Evolutionary conservation across 2,888 invertebrate species (phyloP), one percentile per base, ranked within the genome.

Genomic region (Trissolcus japonicus): DNA sequence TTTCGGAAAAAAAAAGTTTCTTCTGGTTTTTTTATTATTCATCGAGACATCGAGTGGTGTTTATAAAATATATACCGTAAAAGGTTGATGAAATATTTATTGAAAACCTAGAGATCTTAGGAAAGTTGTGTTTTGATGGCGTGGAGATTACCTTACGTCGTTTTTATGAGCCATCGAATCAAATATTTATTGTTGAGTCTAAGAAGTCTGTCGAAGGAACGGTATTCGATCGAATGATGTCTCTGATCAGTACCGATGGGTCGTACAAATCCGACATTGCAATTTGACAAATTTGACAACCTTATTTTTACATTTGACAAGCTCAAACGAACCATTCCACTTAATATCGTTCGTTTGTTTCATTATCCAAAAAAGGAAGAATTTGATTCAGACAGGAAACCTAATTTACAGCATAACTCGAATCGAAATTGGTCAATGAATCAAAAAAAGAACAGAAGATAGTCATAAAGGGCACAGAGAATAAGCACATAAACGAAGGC

Each of bases 371-470:
- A 35, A 35, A 35, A 35, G 35, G 9, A 35, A 2, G 35, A 35
- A 11, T 35, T 35, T 35, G 35, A 35, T 35, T 35, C 1, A 35
- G 35, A 11, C 1, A 35, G 2, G 25, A 6, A 35, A 35, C 4
- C 11, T 35, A 35, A 35, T 9, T 35, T 35, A 35, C 35, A 35
- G 35, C 35, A 35, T 56, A 43, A 65, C 48, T 65, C 48, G 48
- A 56, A 65, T 65, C 48, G 55, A 65, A 65, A 65, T 55, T 65
- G 65, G 55, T 48, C 46, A 19, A 48, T 35, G 51, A 41, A 25
- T 48, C 35, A 35, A 35, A 35, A n/a, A 35, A 35, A 35, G 35
- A 35, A 35, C 35, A 35, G 48, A 48, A 56, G 54, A 46, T 54
- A 50, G 16, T 13, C 40, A 56, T 65, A 56, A 65, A 65, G 19